Evolutionary conservation across 2,888 invertebrate species (phyloP), one percentile per base, ranked within the genome.

Genomic region (Athalia cordata): DNA sequence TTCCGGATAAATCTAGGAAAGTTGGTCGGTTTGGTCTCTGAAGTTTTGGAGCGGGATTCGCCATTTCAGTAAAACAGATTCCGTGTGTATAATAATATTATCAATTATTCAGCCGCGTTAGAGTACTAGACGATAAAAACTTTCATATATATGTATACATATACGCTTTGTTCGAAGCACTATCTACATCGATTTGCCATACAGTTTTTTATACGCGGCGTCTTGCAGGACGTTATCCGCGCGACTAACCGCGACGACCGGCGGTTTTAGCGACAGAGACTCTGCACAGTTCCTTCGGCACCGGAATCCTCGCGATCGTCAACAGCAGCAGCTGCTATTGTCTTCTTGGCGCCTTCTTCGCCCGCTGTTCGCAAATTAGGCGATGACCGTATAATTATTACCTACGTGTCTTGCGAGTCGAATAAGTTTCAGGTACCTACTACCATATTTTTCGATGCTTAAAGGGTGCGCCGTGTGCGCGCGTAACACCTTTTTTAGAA

Each of bases 1-100:
- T 80, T 66, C 84, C 87, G 64, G 86, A 87, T 66, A 89, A 85
- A 83, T 90, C 88, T 80, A 90, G 83, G 82, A 89, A 88, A 67
- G 82, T 85, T 57, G 89, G 89, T 64, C 89, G 83, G 77, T 85
- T 84, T 62, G 85, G 85, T 78, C 88, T 84, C 77, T 85, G 84
- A 47, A 84, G 83, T 65, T 84, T 85, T 13, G 88, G 88, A 0
- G 86, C 86, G 45, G 84, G 84, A 52, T 13, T 80, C 50, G 83
- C 82, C 86, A 86, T 87, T 77, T 82, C 61, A 50, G 55, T 11
- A 52, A 3, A 52, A 8, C 7, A 66, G 9, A 66, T 1, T 8
- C 0, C 4, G 29, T 29, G 29, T 29, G 29, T 29, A 29, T 29
- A 29, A 29, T 29, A 29, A 29, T 29, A 29, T 29, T 29, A 29